Percentiles rank a stretch among this genome's conserved stretches.
Conservation (phyloP, 2,888 invertebrate species). For the Stenichneumon culpator region DNA sequence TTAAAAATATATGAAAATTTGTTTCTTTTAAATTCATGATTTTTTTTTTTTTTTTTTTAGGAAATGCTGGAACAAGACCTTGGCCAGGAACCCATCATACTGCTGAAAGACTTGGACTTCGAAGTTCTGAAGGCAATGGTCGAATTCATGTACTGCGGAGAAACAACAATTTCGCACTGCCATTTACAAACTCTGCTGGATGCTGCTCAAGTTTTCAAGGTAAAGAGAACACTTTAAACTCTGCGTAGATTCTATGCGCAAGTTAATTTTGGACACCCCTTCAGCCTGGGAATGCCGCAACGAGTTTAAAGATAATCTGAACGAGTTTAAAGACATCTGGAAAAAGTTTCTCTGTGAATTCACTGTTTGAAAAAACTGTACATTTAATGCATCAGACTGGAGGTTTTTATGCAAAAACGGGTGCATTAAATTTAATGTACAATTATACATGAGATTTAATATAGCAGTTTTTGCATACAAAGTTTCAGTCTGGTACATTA, state of each 20-base stretch:
- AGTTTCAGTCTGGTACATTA: too few species aligned
- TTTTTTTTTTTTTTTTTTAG: conserved; percentile 72
- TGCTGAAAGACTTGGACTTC: conserved; percentile 90
- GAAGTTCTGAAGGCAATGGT: conserved; percentile 90
- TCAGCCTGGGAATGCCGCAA: not conserved
- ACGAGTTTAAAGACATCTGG: not conserved
- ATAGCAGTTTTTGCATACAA: too few species aligned
- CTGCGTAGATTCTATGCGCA: not conserved
- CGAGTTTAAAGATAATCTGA: not conserved
- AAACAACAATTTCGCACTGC: conserved; percentile 90
- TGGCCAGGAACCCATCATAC: conserved; percentile 85
- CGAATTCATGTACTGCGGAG: conserved; percentile 92
- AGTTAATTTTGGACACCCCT: conserved; percentile 1
- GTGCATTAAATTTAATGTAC: too few species aligned
- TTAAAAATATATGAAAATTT: not conserved
- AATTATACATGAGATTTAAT: too few species aligned
- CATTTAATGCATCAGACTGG: too few species aligned
- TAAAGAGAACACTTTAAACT: conserved; percentile 76
- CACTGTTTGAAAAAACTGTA: too few species aligned
- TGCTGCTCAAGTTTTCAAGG: conserved; percentile 90
- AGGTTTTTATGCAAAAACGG: too few species aligned
- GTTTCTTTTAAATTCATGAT: not conserved
- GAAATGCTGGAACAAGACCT: conserved; percentile 85
- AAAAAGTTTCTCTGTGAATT: not conserved
- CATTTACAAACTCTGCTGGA: conserved; percentile 90